Percentiles rank a stretch among this genome's conserved stretches.
phyloP scores from a whole-genome alignment of 2,113 vertebrate species.

The Dasypus novemcinctus region DNA sequence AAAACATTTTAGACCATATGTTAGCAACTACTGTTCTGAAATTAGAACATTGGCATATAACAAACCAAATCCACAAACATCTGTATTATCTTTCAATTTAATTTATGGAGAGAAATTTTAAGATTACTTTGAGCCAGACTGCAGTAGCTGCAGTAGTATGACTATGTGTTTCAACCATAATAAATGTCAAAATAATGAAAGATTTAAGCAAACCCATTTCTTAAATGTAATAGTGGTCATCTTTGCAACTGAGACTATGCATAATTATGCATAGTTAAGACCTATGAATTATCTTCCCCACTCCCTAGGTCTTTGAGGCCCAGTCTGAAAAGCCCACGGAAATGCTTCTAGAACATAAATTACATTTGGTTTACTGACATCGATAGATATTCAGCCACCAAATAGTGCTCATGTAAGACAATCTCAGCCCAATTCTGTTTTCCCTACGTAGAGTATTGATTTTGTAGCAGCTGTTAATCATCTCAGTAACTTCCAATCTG shows the following conservation, averaged over 20 bases:
- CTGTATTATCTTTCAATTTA: slow-evolving; percentile 53
- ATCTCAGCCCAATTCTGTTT: slow-evolving; percentile 72
- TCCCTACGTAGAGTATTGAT: slow-evolving; percentile 67
- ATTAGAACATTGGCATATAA: background rate
- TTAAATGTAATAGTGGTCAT: slow-evolving; percentile 22
- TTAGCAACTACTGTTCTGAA: slow-evolving; percentile 40
- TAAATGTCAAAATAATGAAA: slow-evolving; percentile 50
- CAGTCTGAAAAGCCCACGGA: slow-evolving; percentile 19
- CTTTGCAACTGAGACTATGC: slow-evolving; percentile 5
- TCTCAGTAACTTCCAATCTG: slow-evolving; percentile 77
- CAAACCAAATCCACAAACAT: slow-evolving; percentile 29
- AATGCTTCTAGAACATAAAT: slow-evolving; percentile 56
- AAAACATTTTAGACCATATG: background rate
- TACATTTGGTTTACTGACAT: slow-evolving; percentile 62
- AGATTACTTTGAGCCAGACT: slow-evolving; percentile 35
- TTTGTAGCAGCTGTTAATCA: slow-evolving; percentile 77
- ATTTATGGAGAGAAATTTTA: background rate
- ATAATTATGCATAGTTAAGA: slow-evolving; percentile 40
- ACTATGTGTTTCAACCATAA: background rate
- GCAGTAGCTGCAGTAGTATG: background rate
- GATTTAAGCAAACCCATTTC: slow-evolving; percentile 16
- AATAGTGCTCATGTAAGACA: slow-evolving; percentile 60
- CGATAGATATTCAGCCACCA: slow-evolving; percentile 42
- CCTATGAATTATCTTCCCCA: slow-evolving; percentile 22
- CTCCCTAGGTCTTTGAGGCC: background rate